These are phyloP conservation scores for Oceanodroma leucorhoa DNA, from an alignment of 2,797 vertebrate species.

Conservation along the genomic window DNA sequence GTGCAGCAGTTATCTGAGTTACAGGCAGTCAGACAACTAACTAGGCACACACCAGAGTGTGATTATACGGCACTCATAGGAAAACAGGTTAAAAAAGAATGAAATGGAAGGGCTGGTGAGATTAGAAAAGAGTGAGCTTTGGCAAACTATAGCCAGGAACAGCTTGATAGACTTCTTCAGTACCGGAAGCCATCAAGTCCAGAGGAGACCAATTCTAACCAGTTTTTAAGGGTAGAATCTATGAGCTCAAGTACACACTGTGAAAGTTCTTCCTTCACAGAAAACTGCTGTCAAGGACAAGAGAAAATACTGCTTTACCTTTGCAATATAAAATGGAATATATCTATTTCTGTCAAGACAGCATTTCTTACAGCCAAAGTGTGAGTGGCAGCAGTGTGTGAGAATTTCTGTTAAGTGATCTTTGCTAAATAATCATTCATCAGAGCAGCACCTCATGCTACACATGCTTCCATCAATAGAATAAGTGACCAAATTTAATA, in stretches of 20 bases:
- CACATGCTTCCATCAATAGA: background rate
- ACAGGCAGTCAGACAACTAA: background rate
- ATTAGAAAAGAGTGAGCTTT: background rate
- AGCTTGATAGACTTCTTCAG: background rate
- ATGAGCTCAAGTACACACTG: background rate
- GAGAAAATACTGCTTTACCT: background rate
- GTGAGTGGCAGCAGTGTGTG: background rate
- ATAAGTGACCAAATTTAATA: background rate
- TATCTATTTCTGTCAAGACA: background rate
- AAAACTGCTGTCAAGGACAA: background rate
- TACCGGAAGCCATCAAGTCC: background rate
- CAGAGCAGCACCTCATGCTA: background rate
- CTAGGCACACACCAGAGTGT: background rate
- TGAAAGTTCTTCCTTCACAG: background rate
- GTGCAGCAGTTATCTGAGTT: background rate
- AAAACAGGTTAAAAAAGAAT: background rate
- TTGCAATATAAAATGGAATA: background rate
- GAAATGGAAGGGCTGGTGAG: background rate
- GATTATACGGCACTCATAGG: background rate
- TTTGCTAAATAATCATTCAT: background rate
- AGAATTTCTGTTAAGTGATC: background rate
- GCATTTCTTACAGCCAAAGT: background rate
- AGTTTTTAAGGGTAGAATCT: background rate
- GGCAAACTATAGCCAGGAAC: background rate
- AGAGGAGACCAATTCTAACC: background rate